phyloP scores from a whole-genome alignment of 2,797 vertebrate genomes.

The Coregonus suidteri region DNA sequence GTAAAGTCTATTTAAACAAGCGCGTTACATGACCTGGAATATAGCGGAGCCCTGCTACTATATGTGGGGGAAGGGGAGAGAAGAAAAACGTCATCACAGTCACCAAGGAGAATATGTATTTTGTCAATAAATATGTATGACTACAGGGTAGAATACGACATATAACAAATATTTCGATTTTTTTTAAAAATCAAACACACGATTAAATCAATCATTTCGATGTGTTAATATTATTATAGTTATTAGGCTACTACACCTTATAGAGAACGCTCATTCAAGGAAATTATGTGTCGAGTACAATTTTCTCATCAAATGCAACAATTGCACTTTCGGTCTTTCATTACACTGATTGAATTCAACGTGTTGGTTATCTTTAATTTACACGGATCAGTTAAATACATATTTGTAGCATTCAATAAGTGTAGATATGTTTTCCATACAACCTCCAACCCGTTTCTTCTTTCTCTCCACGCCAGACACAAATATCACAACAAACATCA shows the following conservation, averaged over 20 bases:
- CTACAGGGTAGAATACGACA: background rate
- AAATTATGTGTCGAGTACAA: background rate
- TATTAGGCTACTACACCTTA: constrained; percentile 16
- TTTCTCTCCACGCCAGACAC: constrained; percentile 3
- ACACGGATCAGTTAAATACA: background rate
- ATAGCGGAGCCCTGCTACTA: background rate
- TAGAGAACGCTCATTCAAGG: background rate
- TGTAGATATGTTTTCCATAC: background rate
- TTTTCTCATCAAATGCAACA: constrained; percentile 10
- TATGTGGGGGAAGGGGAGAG: background rate
- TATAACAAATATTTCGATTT: background rate
- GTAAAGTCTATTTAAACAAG: no score
- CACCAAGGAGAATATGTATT: background rate
- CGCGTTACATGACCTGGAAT: background rate
- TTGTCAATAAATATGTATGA: background rate
- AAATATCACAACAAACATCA: background rate
- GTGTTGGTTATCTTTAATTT: background rate
- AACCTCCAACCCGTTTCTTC: background rate
- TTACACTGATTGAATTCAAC: background rate
- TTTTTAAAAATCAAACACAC: background rate
- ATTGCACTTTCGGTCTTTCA: constrained; percentile 2
- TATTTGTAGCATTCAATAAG: background rate
- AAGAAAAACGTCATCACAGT: background rate
- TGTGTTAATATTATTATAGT: background rate
- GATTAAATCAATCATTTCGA: background rate